phyloP scores from a whole-genome alignment of 2,888 invertebrate species.

The Temnothorax rugatulus region DNA sequence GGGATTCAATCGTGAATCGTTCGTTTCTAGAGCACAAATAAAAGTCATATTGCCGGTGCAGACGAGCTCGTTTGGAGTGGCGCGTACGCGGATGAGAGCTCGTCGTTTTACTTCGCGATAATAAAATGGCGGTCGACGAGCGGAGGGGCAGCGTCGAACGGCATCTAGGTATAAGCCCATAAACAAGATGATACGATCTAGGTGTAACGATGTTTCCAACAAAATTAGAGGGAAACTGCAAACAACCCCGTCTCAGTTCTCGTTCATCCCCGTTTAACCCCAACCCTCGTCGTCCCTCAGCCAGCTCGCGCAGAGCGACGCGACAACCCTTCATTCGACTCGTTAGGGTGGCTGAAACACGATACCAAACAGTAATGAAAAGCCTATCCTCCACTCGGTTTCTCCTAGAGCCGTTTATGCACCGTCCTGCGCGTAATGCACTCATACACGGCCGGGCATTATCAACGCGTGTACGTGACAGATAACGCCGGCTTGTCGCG shows the following conservation, averaged over 20 bases:
- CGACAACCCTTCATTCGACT: conserved; percentile 84
- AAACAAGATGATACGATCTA: conserved; percentile 83
- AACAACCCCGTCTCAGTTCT: conserved; percentile 81
- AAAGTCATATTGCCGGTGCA: conserved; percentile 14
- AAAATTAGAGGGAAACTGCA: conserved; percentile 84
- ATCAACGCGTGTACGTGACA: conserved; percentile 75
- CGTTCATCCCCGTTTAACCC: conserved; percentile 81
- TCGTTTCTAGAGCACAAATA: conserved; percentile 14
- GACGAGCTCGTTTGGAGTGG: conserved; percentile 19
- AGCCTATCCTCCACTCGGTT: conserved; percentile 79
- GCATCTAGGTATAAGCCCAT: conserved; percentile 80
- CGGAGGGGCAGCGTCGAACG: conserved; percentile 65
- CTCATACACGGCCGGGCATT: conserved; percentile 61
- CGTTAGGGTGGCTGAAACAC: conserved; percentile 82
- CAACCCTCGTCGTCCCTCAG: conserved; percentile 62
- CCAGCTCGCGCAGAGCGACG: conserved; percentile 70
- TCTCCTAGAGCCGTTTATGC: conserved; percentile 76
- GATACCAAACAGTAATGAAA: conserved; percentile 83
- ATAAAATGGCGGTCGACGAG: conserved; percentile 74
- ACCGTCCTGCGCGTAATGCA: conserved; percentile 72
- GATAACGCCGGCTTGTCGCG: conserved; percentile 72
- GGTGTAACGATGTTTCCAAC: conserved; percentile 83
- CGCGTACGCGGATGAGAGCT: conserved; percentile 30
- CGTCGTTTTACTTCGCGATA: conserved; percentile 61
- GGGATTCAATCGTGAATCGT: conserved; percentile 18